These are phyloP conservation scores for Ianthella basta DNA, from an alignment of 37 sponge, comb jelly and placozoan genomes.

Conservation along the genomic window DNA sequence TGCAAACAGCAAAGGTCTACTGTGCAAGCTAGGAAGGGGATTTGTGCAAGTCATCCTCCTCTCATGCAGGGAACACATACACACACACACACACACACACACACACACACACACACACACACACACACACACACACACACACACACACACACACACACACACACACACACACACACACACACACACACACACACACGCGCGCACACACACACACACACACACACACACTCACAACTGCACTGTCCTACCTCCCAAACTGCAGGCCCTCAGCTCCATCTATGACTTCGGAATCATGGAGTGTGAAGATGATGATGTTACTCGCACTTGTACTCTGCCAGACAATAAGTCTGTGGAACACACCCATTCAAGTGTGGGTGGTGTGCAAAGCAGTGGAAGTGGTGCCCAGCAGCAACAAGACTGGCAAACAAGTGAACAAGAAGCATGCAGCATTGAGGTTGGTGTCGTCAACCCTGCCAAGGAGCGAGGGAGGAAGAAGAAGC, in stretches of 20 bases:
- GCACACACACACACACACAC: conserved; percentile 4
- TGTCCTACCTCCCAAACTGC: too few species aligned
- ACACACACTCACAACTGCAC: neutral
- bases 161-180: conserved; percentile 28
- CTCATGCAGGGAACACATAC: neutral
- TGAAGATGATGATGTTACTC: neutral
- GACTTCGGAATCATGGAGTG: conserved; percentile 16
- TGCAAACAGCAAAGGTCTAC: neutral
- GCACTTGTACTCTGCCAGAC: neutral
- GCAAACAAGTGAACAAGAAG: too few species aligned
- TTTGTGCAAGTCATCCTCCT: neutral
- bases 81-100: conserved; percentile 4
- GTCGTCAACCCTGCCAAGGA: too few species aligned
- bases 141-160: conserved; percentile 19
- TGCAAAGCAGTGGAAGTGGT: too few species aligned
- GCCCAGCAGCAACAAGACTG: too few species aligned
- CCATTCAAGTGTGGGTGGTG: too few species aligned
- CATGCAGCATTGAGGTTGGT: too few species aligned
- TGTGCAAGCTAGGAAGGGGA: neutral
- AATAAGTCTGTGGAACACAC: conserved; percentile 7
- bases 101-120: neutral
- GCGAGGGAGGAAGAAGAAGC: too few species aligned
- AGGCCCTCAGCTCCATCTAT: conserved; percentile 21
- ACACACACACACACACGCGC: conserved; percentile 21
- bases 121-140: conserved; percentile 24